phyloP scores from a whole-genome alignment of 1,140 invertebrate species.

The Armadillidium nasatum region DNA sequence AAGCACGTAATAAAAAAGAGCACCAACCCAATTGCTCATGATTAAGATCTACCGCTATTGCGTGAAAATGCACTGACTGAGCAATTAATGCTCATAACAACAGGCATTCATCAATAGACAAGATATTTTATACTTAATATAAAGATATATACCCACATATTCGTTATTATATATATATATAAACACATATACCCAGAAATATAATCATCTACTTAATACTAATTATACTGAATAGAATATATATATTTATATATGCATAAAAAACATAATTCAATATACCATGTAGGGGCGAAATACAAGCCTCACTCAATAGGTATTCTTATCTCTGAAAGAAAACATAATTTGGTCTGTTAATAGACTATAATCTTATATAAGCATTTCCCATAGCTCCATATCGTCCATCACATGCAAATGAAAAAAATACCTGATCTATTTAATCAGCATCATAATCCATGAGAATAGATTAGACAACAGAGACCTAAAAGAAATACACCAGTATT shows the following conservation, averaged over 20 bases:
- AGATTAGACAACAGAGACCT: constrained; percentile 3
- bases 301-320: constrained; percentile 9
- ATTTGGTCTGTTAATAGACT: background rate
- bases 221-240: background rate
- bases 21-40: constrained; percentile 2
- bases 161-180: background rate
- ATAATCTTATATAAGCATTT: constrained; percentile 6
- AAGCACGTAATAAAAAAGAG: background rate
- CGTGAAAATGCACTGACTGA: constrained; percentile 3
- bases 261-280: constrained; percentile 14
- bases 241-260: background rate
- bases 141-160: constrained; percentile 6
- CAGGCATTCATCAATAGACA: background rate
- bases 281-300: constrained; percentile 1
- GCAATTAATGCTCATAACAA: constrained; percentile 1
- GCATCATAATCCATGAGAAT: constrained; percentile 1
- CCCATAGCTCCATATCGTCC: constrained; percentile 10
- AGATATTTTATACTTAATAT: constrained; percentile 10
- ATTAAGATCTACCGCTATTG: constrained; percentile 7
- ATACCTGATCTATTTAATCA: background rate
- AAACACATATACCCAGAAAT: constrained; percentile 8
- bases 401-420: constrained; percentile 12
- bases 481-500: background rate
- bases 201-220: background rate
- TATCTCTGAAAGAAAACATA: constrained; percentile 13